Base-by-base conservation (phyloP, 2,797 vertebrate genomes). In the Ispidina lecontei region DNA sequence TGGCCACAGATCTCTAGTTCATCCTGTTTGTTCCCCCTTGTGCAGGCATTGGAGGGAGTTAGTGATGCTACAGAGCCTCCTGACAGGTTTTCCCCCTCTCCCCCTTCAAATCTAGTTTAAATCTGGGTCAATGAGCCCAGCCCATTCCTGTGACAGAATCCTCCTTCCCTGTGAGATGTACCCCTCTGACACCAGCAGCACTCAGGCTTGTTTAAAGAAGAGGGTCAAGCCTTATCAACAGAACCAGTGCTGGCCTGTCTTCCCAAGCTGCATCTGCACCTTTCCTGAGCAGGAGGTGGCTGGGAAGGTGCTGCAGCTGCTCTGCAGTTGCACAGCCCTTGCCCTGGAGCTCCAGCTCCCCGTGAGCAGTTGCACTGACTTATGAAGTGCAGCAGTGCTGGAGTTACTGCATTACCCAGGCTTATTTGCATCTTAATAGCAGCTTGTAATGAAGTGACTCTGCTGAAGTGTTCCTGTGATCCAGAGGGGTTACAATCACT, bases 401-500 rank as follows among this genome's bases (percentile, higher is more conserved):
- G 55, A 93, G 85, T 85, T 84, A 56, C 85, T 76, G 86, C 92
- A 94, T 91, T 49, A 83, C 63, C 65, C 83, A 59, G 63, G 23
- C 74, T 84, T 91, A 93, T 90, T 85, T 92, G 87, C 92, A 87
- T 90, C 86, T 93, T 82, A 86, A 93, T 74, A 69, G 86, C 84
- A 91, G 87, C 44, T 73, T 33, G 64, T 81, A 89, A 89, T 69
- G 88, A 92, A 94, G 86, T 65, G 87, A 64, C 63, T 85, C 86
- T 89, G 83, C 79, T 46, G 52, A 93, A 92, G 72, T n/a, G 62
- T 72, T 91, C 90, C 87, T 62, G 83, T 90, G 93, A 93, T 87
- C 75, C 14, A 0, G 84, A 77, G 78, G 88, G 90, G 94, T 49
- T 87, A 93, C 81, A 63, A 84, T 69, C 88, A 46, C 81, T 93